Evolutionary conservation across 1,140 invertebrate species (phyloP).

Genomic region (Hyphantria cunea): DNA sequence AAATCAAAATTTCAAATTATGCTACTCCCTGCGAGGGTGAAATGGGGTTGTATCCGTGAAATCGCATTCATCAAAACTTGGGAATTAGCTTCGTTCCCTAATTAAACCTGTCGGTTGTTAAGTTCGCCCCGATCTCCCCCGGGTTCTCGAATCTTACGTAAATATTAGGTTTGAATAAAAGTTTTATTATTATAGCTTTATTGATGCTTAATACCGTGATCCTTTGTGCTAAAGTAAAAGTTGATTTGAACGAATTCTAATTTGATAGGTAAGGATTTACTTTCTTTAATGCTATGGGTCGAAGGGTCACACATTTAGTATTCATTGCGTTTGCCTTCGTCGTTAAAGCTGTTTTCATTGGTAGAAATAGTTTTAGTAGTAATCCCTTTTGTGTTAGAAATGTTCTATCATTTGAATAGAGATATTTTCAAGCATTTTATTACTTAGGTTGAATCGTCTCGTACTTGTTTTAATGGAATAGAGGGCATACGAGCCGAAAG

Average conservation of each 20-base stretch:
- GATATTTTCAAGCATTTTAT: too few species aligned
- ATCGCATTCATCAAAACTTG: constrained; percentile 79
- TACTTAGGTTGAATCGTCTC: too few species aligned
- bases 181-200: constrained; percentile 70
- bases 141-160: constrained; percentile 51
- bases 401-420: too few species aligned
- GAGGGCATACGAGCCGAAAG: too few species aligned
- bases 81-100: constrained; percentile 68
- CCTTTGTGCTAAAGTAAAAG: constrained; percentile 55
- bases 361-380: constrained; percentile 1
- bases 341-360: constrained; percentile 22
- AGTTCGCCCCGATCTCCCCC: constrained; percentile 45
- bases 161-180: constrained; percentile 70
- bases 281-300: neutral
- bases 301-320: constrained; percentile 20
- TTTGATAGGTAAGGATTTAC: constrained; percentile 32
- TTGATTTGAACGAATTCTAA: constrained; percentile 54
- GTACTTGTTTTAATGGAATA: too few species aligned
- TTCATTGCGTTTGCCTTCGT: constrained; percentile 24
- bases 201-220: constrained; percentile 60
- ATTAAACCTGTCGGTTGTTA: constrained; percentile 74
- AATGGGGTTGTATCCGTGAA: constrained; percentile 54
- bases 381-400: constrained; percentile 3
- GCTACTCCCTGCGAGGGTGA: constrained; percentile 36
- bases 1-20: constrained; percentile 75